A percentile compares a stretch with the other conserved stretches of the same genome.
Conservation (phyloP, 2,888 invertebrate genomes). For the Iselma pallidipennis region DNA sequence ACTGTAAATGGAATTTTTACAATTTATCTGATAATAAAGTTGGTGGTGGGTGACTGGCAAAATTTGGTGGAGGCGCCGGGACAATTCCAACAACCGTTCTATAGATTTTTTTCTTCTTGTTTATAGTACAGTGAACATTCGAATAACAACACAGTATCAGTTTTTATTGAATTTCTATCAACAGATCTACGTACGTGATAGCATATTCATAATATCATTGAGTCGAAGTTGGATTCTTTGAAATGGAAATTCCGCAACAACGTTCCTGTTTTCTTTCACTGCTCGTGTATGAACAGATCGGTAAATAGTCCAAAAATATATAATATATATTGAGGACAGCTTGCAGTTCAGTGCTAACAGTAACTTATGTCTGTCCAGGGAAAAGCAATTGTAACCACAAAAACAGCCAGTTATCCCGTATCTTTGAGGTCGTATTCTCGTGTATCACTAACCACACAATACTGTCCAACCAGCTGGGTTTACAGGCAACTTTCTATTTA, state of each 20-base stretch:
- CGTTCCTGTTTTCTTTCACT: too few species aligned
- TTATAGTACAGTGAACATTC: too few species aligned
- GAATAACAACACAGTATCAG: too few species aligned
- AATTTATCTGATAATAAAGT: background rate
- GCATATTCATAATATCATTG: too few species aligned
- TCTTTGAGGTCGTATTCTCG: background rate
- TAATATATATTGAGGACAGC: background rate
- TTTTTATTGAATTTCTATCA: too few species aligned
- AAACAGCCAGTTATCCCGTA: slow-evolving; percentile 7
- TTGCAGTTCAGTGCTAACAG: background rate
- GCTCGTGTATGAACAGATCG: too few species aligned
- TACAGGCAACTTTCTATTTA: background rate
- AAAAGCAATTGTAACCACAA: slow-evolving; percentile 6
- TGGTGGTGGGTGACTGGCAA: background rate
- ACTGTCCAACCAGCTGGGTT: background rate
- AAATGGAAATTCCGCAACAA: background rate
- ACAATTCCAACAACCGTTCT: too few species aligned
- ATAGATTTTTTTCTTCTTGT: too few species aligned
- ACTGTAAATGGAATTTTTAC: background rate
- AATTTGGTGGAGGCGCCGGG: background rate
- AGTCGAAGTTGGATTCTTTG: background rate
- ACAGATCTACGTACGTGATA: too few species aligned
- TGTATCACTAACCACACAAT: background rate
- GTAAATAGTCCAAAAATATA: too few species aligned
- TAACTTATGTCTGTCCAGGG: slow-evolving; percentile 8